Percentiles rank a stretch among this genome's conserved stretches.
Evolutionary conservation across 2,113 vertebrate species (phyloP).

Genomic region (Kobus ellipsiprymnus): DNA sequence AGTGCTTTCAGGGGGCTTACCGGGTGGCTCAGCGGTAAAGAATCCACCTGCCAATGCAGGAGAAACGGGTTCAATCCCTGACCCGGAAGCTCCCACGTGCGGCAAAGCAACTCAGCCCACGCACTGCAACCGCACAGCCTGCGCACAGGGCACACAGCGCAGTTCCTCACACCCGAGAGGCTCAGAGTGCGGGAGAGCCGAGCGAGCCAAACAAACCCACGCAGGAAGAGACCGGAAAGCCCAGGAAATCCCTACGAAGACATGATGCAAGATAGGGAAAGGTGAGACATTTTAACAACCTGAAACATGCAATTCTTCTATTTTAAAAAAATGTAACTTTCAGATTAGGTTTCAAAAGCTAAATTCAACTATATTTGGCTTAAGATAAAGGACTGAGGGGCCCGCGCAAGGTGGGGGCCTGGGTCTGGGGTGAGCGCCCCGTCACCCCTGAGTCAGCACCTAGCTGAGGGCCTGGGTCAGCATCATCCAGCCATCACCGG

Average conservation of each 20-base stretch:
- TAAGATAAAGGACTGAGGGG: background rate
- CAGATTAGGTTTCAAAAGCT: background rate
- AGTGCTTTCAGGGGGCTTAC: background rate
- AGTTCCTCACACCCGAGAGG: background rate
- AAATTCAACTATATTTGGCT: background rate
- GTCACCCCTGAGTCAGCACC: too few relatives aligned
- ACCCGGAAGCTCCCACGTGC: background rate
- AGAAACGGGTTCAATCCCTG: background rate
- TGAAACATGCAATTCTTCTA: background rate
- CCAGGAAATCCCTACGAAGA: background rate
- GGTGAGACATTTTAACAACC: background rate
- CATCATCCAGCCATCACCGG: rapidly evolving
- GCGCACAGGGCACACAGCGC: rapidly evolving
- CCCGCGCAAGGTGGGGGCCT: background rate
- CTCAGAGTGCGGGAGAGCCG: background rate
- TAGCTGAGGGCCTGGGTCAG: too few relatives aligned
- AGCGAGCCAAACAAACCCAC: background rate
- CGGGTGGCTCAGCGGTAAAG: background rate
- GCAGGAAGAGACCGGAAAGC: background rate
- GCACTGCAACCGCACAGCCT: background rate
- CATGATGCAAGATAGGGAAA: background rate
- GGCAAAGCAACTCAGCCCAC: rapidly evolving
- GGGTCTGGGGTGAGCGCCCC: background rate
- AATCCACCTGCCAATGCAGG: background rate
- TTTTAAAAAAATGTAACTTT: background rate